A percentile compares a stretch with the other conserved stretches of the same genome.
Conservation (phyloP, 1,140 invertebrate species). For the Aleiodes sp. region DNA sequence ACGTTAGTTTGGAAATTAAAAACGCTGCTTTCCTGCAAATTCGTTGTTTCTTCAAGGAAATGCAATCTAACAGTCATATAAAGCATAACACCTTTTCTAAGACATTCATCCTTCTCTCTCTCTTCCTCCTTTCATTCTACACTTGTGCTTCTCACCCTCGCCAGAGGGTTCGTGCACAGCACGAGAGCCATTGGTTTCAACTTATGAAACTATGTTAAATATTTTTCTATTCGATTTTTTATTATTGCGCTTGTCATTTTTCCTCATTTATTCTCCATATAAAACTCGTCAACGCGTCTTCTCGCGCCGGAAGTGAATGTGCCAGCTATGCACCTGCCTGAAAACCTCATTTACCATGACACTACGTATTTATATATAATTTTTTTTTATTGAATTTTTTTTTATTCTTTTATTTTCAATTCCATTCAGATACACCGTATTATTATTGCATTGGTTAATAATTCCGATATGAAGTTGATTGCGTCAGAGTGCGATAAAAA, state of each 20-base stretch:
- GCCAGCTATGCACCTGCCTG: constrained; percentile 15
- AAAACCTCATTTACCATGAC: constrained; percentile 17
- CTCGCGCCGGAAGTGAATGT: constrained; percentile 19
- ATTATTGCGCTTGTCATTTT: constrained; percentile 15
- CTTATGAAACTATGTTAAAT: not conserved
- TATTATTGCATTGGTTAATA: constrained; percentile 13
- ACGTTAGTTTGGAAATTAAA: constrained; percentile 6
- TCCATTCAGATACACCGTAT: not conserved
- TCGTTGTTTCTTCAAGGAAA: constrained; percentile 58
- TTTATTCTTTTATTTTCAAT: not conserved
- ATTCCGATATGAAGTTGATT: not conserved
- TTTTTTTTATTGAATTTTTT: constrained; percentile 15
- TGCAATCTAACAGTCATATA: constrained; percentile 56
- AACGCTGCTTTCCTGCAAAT: constrained; percentile 37
- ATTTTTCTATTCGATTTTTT: not conserved
- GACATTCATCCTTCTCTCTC: not conserved
- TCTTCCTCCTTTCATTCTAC: not conserved
- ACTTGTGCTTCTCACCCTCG: not conserved
- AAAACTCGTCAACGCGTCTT: constrained; percentile 11
- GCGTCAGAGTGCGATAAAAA: not conserved
- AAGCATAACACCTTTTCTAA: constrained; percentile 44
- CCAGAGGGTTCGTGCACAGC: not conserved
- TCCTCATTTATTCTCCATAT: constrained; percentile 1
- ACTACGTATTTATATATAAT: constrained; percentile 11
- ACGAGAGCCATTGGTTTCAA: not conserved